These are phyloP conservation scores for Amitus sp. DNA, from an alignment of 2,888 invertebrate genomes.

Conservation along the genomic window DNA sequence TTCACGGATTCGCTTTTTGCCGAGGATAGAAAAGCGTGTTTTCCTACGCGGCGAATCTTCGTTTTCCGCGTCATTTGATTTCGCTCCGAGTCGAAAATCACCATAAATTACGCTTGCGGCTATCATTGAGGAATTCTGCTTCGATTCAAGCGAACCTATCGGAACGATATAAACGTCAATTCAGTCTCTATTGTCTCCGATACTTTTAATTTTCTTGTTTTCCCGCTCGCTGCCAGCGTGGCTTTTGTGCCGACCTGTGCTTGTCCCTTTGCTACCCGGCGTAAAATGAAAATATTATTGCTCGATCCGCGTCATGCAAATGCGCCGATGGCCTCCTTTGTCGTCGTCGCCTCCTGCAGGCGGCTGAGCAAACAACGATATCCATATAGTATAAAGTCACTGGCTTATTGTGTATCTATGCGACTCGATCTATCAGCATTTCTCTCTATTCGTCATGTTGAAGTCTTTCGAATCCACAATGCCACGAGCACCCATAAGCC, in stretches of 20 bases:
- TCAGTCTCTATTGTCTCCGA: conserved; percentile 62
- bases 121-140: too few relatives aligned
- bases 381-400: conserved; percentile 58
- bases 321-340: conserved; percentile 50
- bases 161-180: too few relatives aligned
- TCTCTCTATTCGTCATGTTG: not conserved
- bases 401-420: conserved; percentile 41
- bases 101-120: too few relatives aligned
- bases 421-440: not conserved
- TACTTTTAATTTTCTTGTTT: conserved; percentile 62
- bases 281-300: conserved; percentile 60
- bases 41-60: not conserved
- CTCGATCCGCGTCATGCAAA: conserved; percentile 55
- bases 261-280: conserved; percentile 40
- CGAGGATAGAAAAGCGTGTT: too few relatives aligned
- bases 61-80: not conserved
- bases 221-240: conserved; percentile 41
- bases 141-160: too few relatives aligned
- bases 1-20: too few relatives aligned
- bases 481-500: too few relatives aligned
- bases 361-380: conserved; percentile 63
- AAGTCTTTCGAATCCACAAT: not conserved
- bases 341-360: conserved; percentile 41
- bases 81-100: too few relatives aligned
- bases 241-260: conserved; percentile 33